Conservation (phyloP, 2,797 vertebrate genomes). For the Florisuga fusca region DNA sequence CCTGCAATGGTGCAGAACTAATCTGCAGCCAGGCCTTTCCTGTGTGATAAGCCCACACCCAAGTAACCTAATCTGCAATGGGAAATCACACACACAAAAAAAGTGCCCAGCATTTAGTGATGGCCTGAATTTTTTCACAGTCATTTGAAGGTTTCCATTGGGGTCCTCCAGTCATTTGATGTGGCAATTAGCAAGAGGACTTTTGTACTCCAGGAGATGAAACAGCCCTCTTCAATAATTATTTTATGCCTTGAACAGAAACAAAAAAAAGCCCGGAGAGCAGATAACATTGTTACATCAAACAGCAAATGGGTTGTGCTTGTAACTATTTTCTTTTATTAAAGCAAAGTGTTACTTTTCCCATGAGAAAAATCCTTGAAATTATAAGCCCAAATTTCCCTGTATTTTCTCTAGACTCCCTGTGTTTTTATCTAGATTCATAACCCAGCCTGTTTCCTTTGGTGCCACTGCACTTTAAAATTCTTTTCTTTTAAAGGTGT, state of each 20-base stretch:
- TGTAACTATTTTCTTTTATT: constrained; percentile 76
- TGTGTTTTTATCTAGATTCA: constrained; percentile 45
- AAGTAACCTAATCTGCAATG: constrained; percentile 82
- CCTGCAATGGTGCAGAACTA: constrained; percentile 88
- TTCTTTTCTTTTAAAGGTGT: constrained; percentile 30
- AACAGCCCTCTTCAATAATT: constrained; percentile 87
- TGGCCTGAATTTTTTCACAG: constrained; percentile 77
- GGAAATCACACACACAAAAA: constrained; percentile 70
- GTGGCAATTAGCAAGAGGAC: constrained; percentile 89
- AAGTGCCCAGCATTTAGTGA: constrained; percentile 73
- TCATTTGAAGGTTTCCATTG: constrained; percentile 82
- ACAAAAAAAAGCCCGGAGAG: constrained; percentile 73
- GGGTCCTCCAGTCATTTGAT: constrained; percentile 88
- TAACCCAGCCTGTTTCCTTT: constrained; percentile 34
- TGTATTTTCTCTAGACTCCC: not conserved
- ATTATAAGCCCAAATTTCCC: constrained; percentile 56
- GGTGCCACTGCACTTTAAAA: not conserved
- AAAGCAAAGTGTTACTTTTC: constrained; percentile 85
- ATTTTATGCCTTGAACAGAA: constrained; percentile 84
- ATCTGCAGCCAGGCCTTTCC: constrained; percentile 86
- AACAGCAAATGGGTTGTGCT: constrained; percentile 78
- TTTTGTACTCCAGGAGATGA: constrained; percentile 84
- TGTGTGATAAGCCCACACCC: constrained; percentile 77
- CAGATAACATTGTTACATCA: constrained; percentile 85
- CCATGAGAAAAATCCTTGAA: constrained; percentile 82